These are phyloP conservation scores for Cosmia pyralina DNA, from an alignment of 2,888 invertebrate genomes.

Conservation along the genomic window DNA sequence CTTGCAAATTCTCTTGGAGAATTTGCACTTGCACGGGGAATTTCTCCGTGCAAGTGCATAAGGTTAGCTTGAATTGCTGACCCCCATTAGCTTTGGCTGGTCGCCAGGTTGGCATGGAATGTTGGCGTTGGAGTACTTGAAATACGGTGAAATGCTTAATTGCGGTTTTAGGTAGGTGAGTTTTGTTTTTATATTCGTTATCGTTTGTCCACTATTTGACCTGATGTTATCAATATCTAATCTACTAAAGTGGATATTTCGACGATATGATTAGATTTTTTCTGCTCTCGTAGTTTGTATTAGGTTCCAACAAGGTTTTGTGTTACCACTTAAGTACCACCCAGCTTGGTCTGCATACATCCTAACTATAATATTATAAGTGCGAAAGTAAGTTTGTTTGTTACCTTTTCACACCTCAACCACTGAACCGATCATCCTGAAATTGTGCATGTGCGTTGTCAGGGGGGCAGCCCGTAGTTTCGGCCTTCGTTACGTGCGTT, in stretches of 20 bases:
- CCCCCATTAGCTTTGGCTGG: slow-evolving; percentile 38
- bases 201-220: not conserved
- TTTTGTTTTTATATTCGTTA: slow-evolving; percentile 6
- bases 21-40: no score
- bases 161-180: not conserved
- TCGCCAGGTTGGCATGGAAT: slow-evolving; percentile 28
- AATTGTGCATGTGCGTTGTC: no score
- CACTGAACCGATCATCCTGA: no score
- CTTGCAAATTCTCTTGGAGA: slow-evolving; percentile 38
- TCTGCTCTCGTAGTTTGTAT: not conserved
- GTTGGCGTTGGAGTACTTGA: slow-evolving; percentile 1
- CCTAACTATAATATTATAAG: no score
- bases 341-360: not conserved
- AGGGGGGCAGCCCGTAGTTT: no score
- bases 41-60: slow-evolving; percentile 29
- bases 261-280: not conserved
- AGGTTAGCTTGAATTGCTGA: slow-evolving; percentile 24
- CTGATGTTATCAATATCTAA: slow-evolving; percentile 5
- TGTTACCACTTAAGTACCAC: not conserved
- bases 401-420: no score
- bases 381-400: no score
- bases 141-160: slow-evolving; percentile 14
- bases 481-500: no score
- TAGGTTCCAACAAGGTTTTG: not conserved
- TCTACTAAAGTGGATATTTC: not conserved